Percentiles rank a stretch among this genome's conserved stretches.
Conservation (phyloP, 2,888 invertebrate species). For the Philereme transversata region DNA sequence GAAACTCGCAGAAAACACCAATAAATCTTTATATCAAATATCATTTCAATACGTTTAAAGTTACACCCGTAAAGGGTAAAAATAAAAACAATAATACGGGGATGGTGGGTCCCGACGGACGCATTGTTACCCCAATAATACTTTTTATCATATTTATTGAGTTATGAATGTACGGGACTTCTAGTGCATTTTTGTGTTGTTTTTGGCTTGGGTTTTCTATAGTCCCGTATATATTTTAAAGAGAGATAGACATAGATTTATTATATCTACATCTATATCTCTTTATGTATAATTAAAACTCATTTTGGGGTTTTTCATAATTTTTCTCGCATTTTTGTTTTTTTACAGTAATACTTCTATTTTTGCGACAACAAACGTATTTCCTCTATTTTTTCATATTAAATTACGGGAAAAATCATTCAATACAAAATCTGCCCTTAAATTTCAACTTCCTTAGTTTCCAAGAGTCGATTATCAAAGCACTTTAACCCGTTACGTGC, state of each 20-base stretch:
- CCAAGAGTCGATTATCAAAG: too few relatives aligned
- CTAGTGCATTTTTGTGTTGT: slow-evolving; percentile 78
- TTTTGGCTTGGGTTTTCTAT: slow-evolving; percentile 40
- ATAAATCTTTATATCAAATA: slow-evolving; percentile 75
- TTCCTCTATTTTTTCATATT: too few relatives aligned
- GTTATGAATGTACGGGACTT: slow-evolving; percentile 73
- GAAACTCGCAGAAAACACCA: slow-evolving; percentile 32
- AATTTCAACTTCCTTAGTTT: too few relatives aligned
- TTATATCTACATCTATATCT: too few relatives aligned
- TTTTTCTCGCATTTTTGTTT: too few relatives aligned
- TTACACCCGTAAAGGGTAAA: slow-evolving; percentile 72
- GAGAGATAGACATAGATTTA: too few relatives aligned
- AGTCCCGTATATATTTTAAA: neutral
- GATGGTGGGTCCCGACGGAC: slow-evolving; percentile 62
- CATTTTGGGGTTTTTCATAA: too few relatives aligned
- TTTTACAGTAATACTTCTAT: too few relatives aligned
- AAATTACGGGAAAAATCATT: too few relatives aligned
- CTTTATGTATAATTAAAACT: too few relatives aligned
- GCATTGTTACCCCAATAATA: slow-evolving; percentile 79
- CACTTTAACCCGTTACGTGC: neutral
- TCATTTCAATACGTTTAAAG: slow-evolving; percentile 72
- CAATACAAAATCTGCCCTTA: too few relatives aligned
- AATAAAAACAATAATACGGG: slow-evolving; percentile 78
- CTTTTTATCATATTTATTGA: slow-evolving; percentile 84
- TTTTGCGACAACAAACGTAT: too few relatives aligned